Evolutionary conservation across 35 echinoderm and acorn worm species (phyloP), one percentile per base, ranked within the genome.

Genomic region (Antedon bifida): DNA sequence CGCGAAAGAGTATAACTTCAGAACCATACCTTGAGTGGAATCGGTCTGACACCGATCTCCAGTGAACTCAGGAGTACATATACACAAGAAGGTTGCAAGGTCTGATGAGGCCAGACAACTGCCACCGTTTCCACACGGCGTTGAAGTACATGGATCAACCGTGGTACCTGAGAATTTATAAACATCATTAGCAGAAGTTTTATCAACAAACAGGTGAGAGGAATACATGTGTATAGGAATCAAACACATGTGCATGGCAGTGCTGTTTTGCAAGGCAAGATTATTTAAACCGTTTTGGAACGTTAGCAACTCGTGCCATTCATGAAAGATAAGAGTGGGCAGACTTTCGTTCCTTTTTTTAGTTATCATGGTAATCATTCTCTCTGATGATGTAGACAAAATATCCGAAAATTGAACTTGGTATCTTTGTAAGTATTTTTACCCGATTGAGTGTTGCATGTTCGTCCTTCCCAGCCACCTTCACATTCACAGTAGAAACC

Each of bases 401-500:
- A n/a, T n/a, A n/a, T n/a, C n/a, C n/a, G n/a, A n/a, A n/a, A n/a
- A n/a, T n/a, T n/a, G n/a, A n/a, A n/a, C n/a, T n/a, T n/a, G n/a
- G n/a, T n/a, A n/a, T n/a, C n/a, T n/a, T n/a, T n/a, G n/a, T n/a
- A n/a, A n/a, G n/a, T n/a, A n/a, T n/a, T n/a, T n/a, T 19, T 31
- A 56, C 30, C 86, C 78, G 33, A 31, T 46, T 8, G 78, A 33
- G 8, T 74, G 36, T 35, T 78, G 81, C 21, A 79, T 87, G 0
- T 46, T 64, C 3, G 30, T 34, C 29, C 74, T 79, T 46, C 73
- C 46, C n/a, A 3, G 35, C 33, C 74, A 46, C 21, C 74, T 46
- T 87, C 45, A 87, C 86, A 77, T 26, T 73, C 78, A 33, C 86
- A 87, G 16, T 74, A 34, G 21, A 55, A 23, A 8, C 86, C 86